Evolutionary conservation across 2,797 vertebrate genomes (phyloP).

Genomic region (Halcyon leucocephala): DNA sequence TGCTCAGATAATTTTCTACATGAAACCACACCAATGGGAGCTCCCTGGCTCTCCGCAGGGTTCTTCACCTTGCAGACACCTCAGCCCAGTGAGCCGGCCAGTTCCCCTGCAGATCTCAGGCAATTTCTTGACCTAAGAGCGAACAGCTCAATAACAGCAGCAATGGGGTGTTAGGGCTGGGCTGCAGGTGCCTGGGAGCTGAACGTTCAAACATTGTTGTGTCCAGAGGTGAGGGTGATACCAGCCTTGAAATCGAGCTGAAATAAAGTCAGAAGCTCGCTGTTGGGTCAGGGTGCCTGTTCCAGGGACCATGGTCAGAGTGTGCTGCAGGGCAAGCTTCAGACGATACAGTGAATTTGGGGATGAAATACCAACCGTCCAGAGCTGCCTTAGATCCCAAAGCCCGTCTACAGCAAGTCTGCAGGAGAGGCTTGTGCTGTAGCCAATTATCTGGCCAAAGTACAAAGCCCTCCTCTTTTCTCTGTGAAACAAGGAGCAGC

Average conservation of each 20-base stretch:
- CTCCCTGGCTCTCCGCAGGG: accelerated
- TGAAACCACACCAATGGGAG: background rate
- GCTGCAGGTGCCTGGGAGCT: background rate
- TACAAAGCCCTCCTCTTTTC: background rate
- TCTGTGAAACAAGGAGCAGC: background rate
- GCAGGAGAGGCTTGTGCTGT: background rate
- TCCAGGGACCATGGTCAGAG: background rate
- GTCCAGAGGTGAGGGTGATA: background rate
- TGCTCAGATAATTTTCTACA: background rate
- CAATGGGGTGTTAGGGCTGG: background rate
- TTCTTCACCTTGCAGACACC: background rate
- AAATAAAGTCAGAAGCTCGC: background rate
- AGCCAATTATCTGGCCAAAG: background rate
- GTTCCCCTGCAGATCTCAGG: background rate
- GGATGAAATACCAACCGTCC: background rate
- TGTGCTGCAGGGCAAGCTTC: background rate
- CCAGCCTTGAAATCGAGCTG: background rate
- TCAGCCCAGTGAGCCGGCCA: accelerated
- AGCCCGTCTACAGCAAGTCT: background rate
- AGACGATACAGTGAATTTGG: background rate
- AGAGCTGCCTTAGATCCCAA: background rate
- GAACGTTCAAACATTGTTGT: background rate
- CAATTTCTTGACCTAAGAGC: background rate
- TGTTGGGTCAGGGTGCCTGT: background rate
- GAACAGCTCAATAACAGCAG: background rate